Base-by-base conservation (phyloP, 2,888 invertebrate genomes). In the Melinaea menophilus region DNA sequence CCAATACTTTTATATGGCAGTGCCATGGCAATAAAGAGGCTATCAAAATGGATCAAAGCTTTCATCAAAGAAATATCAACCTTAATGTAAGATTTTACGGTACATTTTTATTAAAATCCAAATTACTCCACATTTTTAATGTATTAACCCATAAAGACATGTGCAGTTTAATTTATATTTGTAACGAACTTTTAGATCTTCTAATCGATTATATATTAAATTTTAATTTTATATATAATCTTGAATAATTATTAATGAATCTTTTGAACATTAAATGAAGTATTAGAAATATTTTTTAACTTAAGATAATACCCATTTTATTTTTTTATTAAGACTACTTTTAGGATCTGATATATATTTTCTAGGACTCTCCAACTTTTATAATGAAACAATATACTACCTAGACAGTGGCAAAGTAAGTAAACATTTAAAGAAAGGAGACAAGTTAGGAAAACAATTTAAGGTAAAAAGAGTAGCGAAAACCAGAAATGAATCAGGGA, bases 381-480 rank as follows among this genome's bases (percentile, higher is more conserved):
- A 41, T 41, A 41, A 41, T 41, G 9, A 9, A 35, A 57, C 11
- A n/a, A 7, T 57, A 41, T 57, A 45, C 41, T 22, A n/a, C 51
- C 11, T 46, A 55, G 64, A 60, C 56, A 65, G 62, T 56, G 34
- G 69, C 66, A 67, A 73, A 72, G 70, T 70, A 68, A 70, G 66
- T 69, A 73, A 73, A 74, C 70, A 76, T 76, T 79, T 75, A 69
- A 78, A 81, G 76, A 73, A 80, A 80, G 79, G 81, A 76, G 78
- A 85, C 81, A 85, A 86, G 82, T 86, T 81, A 78, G 81, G 79
- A 82, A 85, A 86, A 85, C 85, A 82, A 85, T 86, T 86, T 83
- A 85, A 88, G 88, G 87, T 85, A 88, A 88, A 88, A 88, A 88
- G 88, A 86, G 85, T 81, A 88, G 82, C 84, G 86, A 88, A 85